Evolutionary conservation across 2,113 vertebrate species (phyloP), one percentile per base, ranked within the genome.

Genomic region (Morone saxatilis): DNA sequence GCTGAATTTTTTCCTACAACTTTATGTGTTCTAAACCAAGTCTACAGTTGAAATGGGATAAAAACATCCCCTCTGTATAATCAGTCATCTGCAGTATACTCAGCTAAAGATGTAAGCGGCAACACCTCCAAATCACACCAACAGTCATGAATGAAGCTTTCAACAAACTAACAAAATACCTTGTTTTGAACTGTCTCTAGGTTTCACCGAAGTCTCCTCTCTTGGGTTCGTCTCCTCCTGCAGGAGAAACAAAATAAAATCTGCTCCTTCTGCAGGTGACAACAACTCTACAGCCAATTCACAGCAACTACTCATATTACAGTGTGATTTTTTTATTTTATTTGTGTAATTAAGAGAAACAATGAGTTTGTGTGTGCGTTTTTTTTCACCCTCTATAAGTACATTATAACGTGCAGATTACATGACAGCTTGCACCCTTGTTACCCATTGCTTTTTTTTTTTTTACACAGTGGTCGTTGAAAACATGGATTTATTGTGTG

Each of bases 121-220:
- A 22, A 6, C n/a, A 7, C 31, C 50, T 48, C 9, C 22, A 43
- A 9, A 62, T 70, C 14, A 48, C 25, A 48, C 17, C n/a, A 22
- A 54, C 22, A 6, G 10, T 22, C 16, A 38, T 48, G 7, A 72
- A 45, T 54, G 6, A 81, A 45, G 1, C 40, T 78, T 72, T 36
- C 10, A 19, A 10, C 70, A 40, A 71, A 8, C 45, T n/a, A n/a
- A n/a, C n/a, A n/a, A n/a, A n/a, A 25, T 25, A 25, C 25, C 25
- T 25, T 25, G 25, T 25, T 59, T 80, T 65, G 36, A 17, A 16
- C 17, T 51, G 11, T 66, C 4, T 79, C 43, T 47, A 96, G 96
- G 95, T 96, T 57, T 94, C 94, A 45, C 95, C 95, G 1, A 96
- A 95, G 91, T 94, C 94, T 71, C 91, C 95, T 25, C 94, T 94